phyloP scores from a whole-genome alignment of 1,140 invertebrate species.

The Atopsyche davidsoni region DNA sequence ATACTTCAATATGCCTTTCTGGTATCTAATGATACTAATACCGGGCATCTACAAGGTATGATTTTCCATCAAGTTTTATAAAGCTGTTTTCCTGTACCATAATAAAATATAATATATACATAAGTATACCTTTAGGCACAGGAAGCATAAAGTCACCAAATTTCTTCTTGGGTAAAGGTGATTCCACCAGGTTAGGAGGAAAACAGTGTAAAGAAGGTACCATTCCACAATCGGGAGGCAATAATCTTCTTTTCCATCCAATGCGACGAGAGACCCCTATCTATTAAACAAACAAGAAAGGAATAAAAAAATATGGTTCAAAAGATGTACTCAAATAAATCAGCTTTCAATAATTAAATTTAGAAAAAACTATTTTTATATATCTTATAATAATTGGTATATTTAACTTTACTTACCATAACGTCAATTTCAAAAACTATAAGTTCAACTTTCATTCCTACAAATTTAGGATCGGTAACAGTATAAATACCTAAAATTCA shows the following conservation, averaged over 20 bases:
- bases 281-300: constrained; percentile 8
- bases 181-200: constrained; percentile 17
- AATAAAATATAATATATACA: background rate
- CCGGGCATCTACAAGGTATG: background rate
- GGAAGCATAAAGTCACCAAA: constrained; percentile 19
- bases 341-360: too few relatives aligned
- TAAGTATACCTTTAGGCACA: constrained; percentile 16
- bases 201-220: constrained; percentile 22
- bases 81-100: background rate
- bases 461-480: constrained; percentile 10
- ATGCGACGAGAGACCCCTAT: constrained; percentile 16
- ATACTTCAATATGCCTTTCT: too few relatives aligned
- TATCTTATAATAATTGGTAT: too few relatives aligned
- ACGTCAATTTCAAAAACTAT: constrained; percentile 21
- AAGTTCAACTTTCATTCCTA: constrained; percentile 21
- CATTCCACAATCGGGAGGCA: constrained; percentile 21
- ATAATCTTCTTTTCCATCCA: constrained; percentile 20
- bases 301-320: constrained; percentile 1
- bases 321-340: too few relatives aligned
- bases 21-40: background rate
- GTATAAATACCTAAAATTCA: constrained; percentile 20
- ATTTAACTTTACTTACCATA: constrained; percentile 20
- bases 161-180: constrained; percentile 18
- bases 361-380: too few relatives aligned
- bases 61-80: background rate